Evolutionary conservation across 2,888 invertebrate species (phyloP), one percentile per base, ranked within the genome.

Genomic region (Trileptium ribeirensis): DNA sequence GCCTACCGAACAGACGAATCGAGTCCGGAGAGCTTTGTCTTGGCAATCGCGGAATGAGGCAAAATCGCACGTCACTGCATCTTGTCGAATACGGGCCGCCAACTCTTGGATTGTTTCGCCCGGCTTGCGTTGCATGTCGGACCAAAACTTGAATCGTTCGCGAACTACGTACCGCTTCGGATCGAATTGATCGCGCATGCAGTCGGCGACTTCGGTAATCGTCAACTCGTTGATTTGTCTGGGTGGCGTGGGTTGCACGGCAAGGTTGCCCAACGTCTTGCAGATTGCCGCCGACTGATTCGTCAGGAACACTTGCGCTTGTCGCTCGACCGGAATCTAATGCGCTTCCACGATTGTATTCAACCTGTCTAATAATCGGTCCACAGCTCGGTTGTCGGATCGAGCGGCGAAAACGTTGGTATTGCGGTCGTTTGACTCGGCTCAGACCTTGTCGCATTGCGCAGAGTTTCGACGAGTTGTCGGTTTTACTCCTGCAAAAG

Each of bases 21-120:
- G 37, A 24, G 84, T 82, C n/a, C 84, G 82, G 38, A 82, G 84
- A n/a, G 84, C 84, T 51, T 82, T 83, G 82, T 82, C 82, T 51
- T 67, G 79, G 31, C 67, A 84, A 36, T 83, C 83, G 37, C 78
- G 82, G 82, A 82, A 84, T 29, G 84, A 84, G n/a, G 83, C n/a
- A 64, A 82, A 82, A 37, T 82, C 82, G 67, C 82, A 82, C 33
- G 82, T 82, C 31, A 82, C 36, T 2, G 83, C 84, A 24, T 82
- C 83, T 78, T 82, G 83, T 29, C 83, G 79, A 40, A 82, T 84
- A 15, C 84, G 82, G 8, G 51, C 81, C 3, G 81, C 82, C 51
- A 81, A 31, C 81, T 84, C 83, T 78, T 83, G 84, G 51, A 82
- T 84, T 19, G 82, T 82, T 24, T 51, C 51, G 51, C 51, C 51